These are phyloP conservation scores for Latrodectus hesperus DNA, from an alignment of 2,888 invertebrate species.

Conservation along the genomic window DNA sequence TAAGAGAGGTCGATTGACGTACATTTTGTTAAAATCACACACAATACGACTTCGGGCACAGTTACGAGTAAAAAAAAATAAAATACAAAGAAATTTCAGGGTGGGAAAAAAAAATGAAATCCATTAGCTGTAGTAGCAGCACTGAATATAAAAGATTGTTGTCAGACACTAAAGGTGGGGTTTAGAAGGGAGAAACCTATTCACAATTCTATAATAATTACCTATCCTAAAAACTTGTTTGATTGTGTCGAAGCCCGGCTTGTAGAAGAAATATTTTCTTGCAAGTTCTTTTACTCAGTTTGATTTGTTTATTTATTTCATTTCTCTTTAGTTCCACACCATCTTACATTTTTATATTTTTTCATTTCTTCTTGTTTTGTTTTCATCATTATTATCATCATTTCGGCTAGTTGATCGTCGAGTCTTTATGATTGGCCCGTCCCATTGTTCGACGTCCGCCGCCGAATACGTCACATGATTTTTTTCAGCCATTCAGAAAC, in stretches of 20 bases:
- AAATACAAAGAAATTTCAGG: not conserved
- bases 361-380: conserved; percentile 10
- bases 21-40: conserved; percentile 50
- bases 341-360: conserved; percentile 23
- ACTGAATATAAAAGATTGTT: conserved; percentile 59
- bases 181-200: conserved; percentile 21
- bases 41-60: conserved; percentile 39
- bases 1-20: conserved; percentile 10
- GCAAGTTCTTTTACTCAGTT: conserved; percentile 7
- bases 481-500: conserved; percentile 62
- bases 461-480: conserved; percentile 59
- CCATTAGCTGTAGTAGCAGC: conserved; percentile 49
- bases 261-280: conserved; percentile 42
- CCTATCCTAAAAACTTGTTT: conserved; percentile 67
- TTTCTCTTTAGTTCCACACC: conserved; percentile 25
- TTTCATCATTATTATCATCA: conserved; percentile 55
- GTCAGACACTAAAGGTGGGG: conserved; percentile 1
- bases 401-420: conserved; percentile 63
- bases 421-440: conserved; percentile 62
- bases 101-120: conserved; percentile 29
- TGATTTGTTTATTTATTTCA: conserved; percentile 58
- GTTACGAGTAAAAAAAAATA: not conserved
- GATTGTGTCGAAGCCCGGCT: conserved; percentile 47
- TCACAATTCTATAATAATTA: conserved; percentile 67
- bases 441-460: conserved; percentile 51